Evolutionary conservation across 2,888 invertebrate genomes (phyloP).

Genomic region (Hemaris fuciformis): DNA sequence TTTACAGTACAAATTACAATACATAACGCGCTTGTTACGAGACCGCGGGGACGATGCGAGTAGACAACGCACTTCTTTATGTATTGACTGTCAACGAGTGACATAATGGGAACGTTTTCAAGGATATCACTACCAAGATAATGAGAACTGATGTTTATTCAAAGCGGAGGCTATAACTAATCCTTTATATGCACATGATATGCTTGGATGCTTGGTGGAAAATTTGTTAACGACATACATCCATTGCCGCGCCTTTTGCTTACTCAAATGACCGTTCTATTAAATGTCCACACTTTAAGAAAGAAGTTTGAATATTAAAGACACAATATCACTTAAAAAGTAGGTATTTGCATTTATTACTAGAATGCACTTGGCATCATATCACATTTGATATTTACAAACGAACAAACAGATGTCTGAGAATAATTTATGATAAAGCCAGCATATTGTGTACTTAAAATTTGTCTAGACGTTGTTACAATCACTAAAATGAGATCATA

Average conservation of each 20-base stretch:
- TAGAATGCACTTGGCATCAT: not conserved
- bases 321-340: too few species aligned
- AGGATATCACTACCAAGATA: constrained; percentile 25
- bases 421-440: not conserved
- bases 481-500: constrained; percentile 33
- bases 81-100: constrained; percentile 28
- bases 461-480: constrained; percentile 26
- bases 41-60: constrained; percentile 22
- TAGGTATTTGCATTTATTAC: not conserved
- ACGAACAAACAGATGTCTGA: not conserved
- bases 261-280: not conserved
- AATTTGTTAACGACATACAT: not conserved
- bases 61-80: constrained; percentile 36
- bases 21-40: constrained; percentile 20
- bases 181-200: not conserved
- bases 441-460: not conserved
- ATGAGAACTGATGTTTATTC: constrained; percentile 17
- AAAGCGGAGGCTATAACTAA: constrained; percentile 11
- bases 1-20: constrained; percentile 48
- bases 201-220: not conserved
- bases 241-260: not conserved
- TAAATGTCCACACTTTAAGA: not conserved
- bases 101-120: constrained; percentile 33
- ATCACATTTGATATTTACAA: not conserved
- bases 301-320: not conserved